Percentiles rank a stretch among this genome's conserved stretches.
These are phyloP conservation scores for Balaenoptera acutorostrata DNA, from an alignment of 2,113 vertebrate genomes.

Conservation along the genomic window DNA sequence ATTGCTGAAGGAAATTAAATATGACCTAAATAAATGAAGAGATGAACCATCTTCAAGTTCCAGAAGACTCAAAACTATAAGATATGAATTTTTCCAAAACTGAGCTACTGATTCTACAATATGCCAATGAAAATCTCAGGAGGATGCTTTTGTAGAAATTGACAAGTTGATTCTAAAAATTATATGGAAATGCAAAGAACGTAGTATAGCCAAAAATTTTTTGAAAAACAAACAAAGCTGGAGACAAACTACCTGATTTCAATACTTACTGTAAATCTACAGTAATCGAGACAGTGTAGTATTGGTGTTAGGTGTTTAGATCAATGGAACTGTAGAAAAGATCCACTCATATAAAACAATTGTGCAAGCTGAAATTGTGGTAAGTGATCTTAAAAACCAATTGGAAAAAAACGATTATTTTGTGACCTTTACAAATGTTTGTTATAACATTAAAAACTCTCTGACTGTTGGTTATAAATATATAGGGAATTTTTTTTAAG, in stretches of 20 bases:
- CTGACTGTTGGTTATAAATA: background rate
- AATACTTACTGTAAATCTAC: background rate
- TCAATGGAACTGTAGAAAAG: background rate
- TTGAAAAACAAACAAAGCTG: background rate
- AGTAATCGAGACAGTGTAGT: background rate
- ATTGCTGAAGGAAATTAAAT: too few species aligned
- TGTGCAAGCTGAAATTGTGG: background rate
- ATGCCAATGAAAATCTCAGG: background rate
- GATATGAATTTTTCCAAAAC: background rate
- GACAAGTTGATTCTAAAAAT: background rate
- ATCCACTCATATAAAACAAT: background rate
- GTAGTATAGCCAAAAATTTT: background rate
- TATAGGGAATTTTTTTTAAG: background rate
- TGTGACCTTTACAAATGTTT: background rate
- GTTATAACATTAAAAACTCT: background rate
- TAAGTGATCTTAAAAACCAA: background rate
- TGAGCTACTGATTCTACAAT: background rate
- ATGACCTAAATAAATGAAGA: background rate
- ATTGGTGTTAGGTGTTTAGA: background rate
- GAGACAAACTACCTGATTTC: background rate
- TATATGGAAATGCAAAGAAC: background rate
- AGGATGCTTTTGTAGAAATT: background rate
- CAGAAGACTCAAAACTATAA: background rate
- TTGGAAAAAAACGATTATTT: background rate
- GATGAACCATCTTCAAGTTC: background rate